Evolutionary conservation across 2,113 vertebrate species (phyloP), one percentile per base, ranked within the genome.

Genomic region (Willisornis vidua): DNA sequence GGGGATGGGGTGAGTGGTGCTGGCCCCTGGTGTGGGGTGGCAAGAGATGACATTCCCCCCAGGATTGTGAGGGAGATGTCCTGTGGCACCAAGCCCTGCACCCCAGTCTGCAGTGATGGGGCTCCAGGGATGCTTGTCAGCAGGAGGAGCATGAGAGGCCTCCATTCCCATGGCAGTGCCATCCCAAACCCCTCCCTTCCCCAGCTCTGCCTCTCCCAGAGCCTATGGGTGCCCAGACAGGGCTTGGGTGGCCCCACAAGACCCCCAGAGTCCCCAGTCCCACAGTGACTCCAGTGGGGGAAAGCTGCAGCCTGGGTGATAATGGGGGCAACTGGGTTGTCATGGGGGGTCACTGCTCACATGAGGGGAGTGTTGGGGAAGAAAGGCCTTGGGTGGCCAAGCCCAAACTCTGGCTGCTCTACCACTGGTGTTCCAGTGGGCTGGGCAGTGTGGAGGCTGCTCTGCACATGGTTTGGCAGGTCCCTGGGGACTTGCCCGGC

Each of bases 401-500:
- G 31, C 29, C 61, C 65, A 54, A 20, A 35, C 51, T 37, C 37
- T 68, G 68, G 74, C 63, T 85, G 55, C 59, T 94, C 9, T 1
- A 11, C 18, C 57, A 43, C 37, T 12, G 1, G 0, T 2, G 19
- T 52, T 31, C 43, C 18, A 3, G 43, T 7, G 31, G 63, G 68
- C 41, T 67, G 87, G 74, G 70, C 52, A 72, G 52, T 0, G 0
- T 4, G 25, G 66, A 12, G 41, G 43, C 52, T 66, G 74, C 78
- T n/a, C 63, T 14, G 13, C 31, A 4, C 13, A 0, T 0, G 0
- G 48, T 35, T 46, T 41, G 4, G 62, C 41, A 39, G n/a, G 26
- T 24, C 48, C 58, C 43, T 11, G n/a, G 77, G 55, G 23, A 17
- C n/a, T 58, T 2, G 1, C 37, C 48, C 3, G 1, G 57, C 35